Percentiles rank a stretch among this genome's conserved stretches.
Conservation (phyloP, 2,888 invertebrate species). For the Cosmorhoe ocellata region DNA sequence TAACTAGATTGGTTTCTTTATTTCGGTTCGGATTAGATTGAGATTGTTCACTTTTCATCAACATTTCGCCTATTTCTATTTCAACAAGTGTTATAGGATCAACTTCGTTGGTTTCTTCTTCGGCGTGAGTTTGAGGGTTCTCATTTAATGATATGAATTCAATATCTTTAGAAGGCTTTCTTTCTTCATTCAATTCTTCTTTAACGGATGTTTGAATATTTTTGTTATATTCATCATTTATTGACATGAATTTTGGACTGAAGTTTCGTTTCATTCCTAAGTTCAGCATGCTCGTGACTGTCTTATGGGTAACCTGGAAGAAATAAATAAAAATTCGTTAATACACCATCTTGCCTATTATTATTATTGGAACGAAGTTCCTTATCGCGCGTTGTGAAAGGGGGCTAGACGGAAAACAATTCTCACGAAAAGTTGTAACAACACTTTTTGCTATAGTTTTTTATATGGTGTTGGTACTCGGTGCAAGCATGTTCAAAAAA, state of each 20-base stretch:
- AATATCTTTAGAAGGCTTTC: neutral
- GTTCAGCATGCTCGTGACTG: conserved; percentile 8
- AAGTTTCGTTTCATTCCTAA: conserved; percentile 1
- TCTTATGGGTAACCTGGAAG: conserved; percentile 8
- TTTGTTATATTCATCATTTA: neutral
- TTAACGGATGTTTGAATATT: neutral
- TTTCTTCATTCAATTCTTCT: neutral
- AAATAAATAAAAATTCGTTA: neutral
- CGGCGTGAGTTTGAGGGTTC: neutral
- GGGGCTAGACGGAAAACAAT: too few relatives aligned
- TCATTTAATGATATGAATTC: conserved; percentile 5
- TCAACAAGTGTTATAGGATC: conserved; percentile 11
- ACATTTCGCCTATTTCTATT: conserved; percentile 3
- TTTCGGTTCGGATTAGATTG: neutral
- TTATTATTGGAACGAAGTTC: too few relatives aligned
- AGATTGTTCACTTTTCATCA: conserved; percentile 1
- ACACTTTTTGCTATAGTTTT: too few relatives aligned
- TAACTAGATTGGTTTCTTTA: neutral
- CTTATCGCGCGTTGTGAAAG: too few relatives aligned
- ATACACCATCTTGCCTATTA: too few relatives aligned
- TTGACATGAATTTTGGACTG: neutral
- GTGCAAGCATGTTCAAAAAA: too few relatives aligned
- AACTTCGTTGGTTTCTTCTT: conserved; percentile 1
- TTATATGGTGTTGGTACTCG: too few relatives aligned
- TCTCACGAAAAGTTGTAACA: too few relatives aligned